Percentiles rank a stretch among this genome's conserved stretches.
phyloP scores from a whole-genome alignment of 2,113 vertebrate species.

The Perca fluviatilis region DNA sequence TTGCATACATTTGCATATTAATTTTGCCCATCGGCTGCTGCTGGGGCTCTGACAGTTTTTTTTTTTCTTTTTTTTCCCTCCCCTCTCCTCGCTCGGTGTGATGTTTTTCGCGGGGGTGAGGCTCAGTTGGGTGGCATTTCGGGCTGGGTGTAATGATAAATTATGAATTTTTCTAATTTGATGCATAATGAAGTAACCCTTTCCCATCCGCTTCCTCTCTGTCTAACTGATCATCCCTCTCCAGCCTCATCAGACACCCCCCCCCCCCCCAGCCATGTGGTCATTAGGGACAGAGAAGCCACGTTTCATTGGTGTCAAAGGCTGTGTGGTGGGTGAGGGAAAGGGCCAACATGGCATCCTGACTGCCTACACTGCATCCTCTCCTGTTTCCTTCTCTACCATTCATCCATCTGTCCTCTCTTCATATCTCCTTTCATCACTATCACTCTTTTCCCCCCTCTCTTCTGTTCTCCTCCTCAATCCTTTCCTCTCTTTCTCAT shows the following conservation, averaged over 20 bases:
- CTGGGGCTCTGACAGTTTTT: conserved; percentile 95
- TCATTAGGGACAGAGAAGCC: conserved; percentile 81
- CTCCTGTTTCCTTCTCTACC: too few relatives aligned
- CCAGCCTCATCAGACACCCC: conserved; percentile 53
- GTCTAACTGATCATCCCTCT: conserved; percentile 49
- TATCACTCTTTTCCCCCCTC: too few relatives aligned
- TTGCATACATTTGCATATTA: conserved; percentile 99
- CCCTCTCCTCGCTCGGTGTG: conserved; percentile 78
- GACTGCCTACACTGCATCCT: too few relatives aligned
- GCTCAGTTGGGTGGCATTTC: conserved; percentile 99
- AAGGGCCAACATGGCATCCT: conserved; percentile 66
- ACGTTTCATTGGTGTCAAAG: conserved; percentile 77
- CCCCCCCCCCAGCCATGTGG: conserved; percentile 74
- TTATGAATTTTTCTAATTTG: conserved; percentile 99
- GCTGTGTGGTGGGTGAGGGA: conserved; percentile 67
- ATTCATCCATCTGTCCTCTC: too few relatives aligned
- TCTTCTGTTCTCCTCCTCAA: too few relatives aligned
- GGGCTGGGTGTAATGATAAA: conserved; percentile 98
- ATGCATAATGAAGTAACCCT: conserved; percentile 98
- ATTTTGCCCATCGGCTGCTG: conserved; percentile 99
- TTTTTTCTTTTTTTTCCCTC: conserved; percentile 17
- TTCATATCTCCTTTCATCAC: too few relatives aligned
- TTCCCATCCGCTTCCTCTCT: conserved; percentile 87
- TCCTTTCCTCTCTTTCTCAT: too few relatives aligned
- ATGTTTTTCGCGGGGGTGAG: conserved; percentile 94